These are phyloP conservation scores for Urophycis tenuis DNA, from an alignment of 2,797 vertebrate species.

Conservation along the genomic window DNA sequence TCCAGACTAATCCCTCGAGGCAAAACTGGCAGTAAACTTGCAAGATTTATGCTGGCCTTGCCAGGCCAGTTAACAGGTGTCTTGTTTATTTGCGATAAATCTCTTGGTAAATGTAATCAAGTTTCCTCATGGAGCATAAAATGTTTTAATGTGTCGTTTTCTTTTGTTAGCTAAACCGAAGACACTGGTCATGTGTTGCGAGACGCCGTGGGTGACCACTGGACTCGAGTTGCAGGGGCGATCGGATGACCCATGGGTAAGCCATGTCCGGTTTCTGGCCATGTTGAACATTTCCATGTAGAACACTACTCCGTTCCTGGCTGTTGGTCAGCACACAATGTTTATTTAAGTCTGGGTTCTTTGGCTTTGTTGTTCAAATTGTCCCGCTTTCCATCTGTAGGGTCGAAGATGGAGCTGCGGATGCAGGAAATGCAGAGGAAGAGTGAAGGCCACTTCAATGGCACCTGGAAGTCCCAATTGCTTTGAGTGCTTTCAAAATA, in stretches of 20 bases:
- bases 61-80: no score
- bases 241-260: conserved; percentile 1
- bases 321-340: neutral
- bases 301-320: neutral
- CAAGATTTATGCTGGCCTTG: no score
- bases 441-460: neutral
- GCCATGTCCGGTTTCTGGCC: neutral
- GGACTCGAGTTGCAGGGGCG: neutral
- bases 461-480: conserved; percentile 6
- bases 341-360: neutral
- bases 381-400: conserved; percentile 11
- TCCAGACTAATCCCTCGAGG: neutral
- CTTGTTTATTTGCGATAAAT: no score
- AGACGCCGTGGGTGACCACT: neutral
- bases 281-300: neutral
- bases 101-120: neutral
- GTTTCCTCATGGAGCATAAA: neutral
- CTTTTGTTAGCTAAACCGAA: conserved; percentile 3
- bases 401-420: conserved; percentile 11
- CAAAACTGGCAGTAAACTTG: neutral
- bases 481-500: conserved; percentile 24
- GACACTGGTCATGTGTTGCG: neutral
- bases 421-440: conserved; percentile 19
- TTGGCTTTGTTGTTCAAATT: neutral
- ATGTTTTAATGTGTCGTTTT: neutral